A percentile compares a stretch with the other conserved stretches of the same genome.
Evolutionary conservation across 2,888 invertebrate genomes (phyloP).

Genomic region (Bembecia ichneumoniformis): DNA sequence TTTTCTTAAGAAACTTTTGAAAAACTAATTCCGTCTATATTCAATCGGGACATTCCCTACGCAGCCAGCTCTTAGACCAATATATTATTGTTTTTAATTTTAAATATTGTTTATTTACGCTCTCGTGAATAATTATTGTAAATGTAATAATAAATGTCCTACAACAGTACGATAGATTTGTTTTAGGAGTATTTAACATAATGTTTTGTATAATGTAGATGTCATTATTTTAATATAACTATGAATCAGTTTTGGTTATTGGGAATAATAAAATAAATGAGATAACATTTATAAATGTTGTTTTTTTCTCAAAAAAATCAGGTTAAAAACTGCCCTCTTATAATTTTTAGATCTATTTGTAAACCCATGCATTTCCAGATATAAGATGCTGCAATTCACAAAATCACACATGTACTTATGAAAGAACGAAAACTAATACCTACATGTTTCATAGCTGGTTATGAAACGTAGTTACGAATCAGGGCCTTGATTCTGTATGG

Average conservation of each 20-base stretch:
- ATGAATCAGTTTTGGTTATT: constrained; percentile 61
- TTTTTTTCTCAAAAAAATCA: constrained; percentile 12
- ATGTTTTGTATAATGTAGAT: constrained; percentile 59
- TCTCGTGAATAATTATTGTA: constrained; percentile 55
- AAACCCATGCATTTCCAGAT: too few relatives aligned
- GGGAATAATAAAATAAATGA: constrained; percentile 65
- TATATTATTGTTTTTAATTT: constrained; percentile 40
- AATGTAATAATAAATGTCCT: constrained; percentile 38
- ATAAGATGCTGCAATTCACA: too few relatives aligned
- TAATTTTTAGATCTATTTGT: too few relatives aligned
- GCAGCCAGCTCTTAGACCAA: neutral
- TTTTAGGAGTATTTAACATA: constrained; percentile 69
- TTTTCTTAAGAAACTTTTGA: too few relatives aligned
- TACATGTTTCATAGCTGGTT: too few relatives aligned
- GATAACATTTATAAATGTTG: constrained; percentile 37
- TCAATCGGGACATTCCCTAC: too few relatives aligned
- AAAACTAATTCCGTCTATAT: too few relatives aligned
- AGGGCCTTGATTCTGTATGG: too few relatives aligned
- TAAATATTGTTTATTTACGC: constrained; percentile 49
- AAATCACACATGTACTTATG: too few relatives aligned
- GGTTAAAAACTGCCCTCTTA: neutral
- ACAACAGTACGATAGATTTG: constrained; percentile 58
- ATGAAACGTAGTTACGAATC: too few relatives aligned
- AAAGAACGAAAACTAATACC: too few relatives aligned
- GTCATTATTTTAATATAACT: constrained; percentile 63